Base-by-base conservation (phyloP, 2,888 invertebrate genomes). In the Silvanus unidentatus region DNA sequence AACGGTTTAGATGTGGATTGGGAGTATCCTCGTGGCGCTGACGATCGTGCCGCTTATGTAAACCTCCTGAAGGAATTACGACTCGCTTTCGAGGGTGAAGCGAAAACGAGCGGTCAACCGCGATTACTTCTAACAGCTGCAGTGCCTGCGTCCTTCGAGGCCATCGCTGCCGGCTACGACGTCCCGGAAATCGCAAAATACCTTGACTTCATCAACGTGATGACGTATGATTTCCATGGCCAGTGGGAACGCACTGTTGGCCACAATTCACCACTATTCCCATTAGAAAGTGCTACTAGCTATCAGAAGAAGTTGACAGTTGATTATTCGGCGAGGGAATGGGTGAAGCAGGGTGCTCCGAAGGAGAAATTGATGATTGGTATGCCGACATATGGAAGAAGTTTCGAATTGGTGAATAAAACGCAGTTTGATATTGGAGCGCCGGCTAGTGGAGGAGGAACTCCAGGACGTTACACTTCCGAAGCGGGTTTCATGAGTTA, bases 151-250 rank as follows among this genome's bases (percentile, higher is more conserved):
- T 91, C 90, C 14, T 92, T 92, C 53, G 93, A 94, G 73, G 93
- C 93, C 0, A 91, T 94, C 38, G 91, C 91, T 44, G 92, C 92
- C 46, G 94, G 94, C 4, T 94, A 94, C 59, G 94, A 94, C 60
- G 93, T 94, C 0, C 89, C 90, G 0, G 94, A 94, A 72, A 90
- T 95, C 54, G 86, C 92, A 2, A 94, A 94, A 73, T 94, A 91
- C 66, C 76, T 94, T 63, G 94, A 95, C 72, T 92, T 88, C 66
- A 91, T 94, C 66, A 94, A 93, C 68, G 87, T 94, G 8, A 93
- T 94, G 93, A 92, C 93, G 0, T 95, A 94, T 65, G 94, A 94
- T 69, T 94, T 94, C 79, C 93, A 93, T 64, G 94, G 94, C 0
- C 91, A 92, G 66, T 94, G 93, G 93, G 93, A 94, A 68, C 78